Evolutionary conservation across 1,140 invertebrate genomes (phyloP).

Genomic region (Hyles vespertilio): DNA sequence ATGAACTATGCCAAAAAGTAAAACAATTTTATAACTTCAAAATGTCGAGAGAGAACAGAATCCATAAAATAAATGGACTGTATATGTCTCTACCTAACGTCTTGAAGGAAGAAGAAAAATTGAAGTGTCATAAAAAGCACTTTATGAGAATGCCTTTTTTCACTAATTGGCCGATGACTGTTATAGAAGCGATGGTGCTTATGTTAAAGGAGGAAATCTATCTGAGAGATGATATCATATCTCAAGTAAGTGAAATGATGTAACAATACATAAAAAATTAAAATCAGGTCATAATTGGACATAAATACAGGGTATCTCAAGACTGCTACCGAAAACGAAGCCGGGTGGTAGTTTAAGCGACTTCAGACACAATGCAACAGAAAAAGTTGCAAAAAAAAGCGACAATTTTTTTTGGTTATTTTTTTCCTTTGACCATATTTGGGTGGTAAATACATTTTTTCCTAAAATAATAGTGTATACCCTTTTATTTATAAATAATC

Average conservation of each 20-base stretch:
- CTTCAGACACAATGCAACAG: too few relatives aligned
- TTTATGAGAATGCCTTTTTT: constrained; percentile 17
- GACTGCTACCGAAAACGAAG: too few relatives aligned
- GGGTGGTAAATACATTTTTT: too few relatives aligned
- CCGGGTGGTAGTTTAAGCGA: too few relatives aligned
- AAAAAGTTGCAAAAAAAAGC: too few relatives aligned
- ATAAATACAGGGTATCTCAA: too few relatives aligned
- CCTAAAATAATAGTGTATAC: too few relatives aligned
- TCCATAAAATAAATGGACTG: constrained; percentile 24
- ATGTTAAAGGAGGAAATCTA: constrained; percentile 32
- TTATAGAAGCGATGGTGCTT: constrained; percentile 18
- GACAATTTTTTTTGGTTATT: too few relatives aligned
- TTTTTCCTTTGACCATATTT: too few relatives aligned
- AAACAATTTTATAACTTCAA: constrained; percentile 26
- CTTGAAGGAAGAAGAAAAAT: constrained; percentile 28
- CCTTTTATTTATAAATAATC: too few relatives aligned
- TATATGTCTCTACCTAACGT: constrained; percentile 17
- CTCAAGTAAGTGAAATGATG: constrained; percentile 23
- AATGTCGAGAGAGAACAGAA: constrained; percentile 16
- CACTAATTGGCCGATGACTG: constrained; percentile 5
- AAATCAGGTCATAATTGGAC: too few relatives aligned
- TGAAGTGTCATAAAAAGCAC: constrained; percentile 19
- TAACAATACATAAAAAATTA: too few relatives aligned
- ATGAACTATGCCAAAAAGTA: constrained; percentile 25
- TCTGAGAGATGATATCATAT: constrained; percentile 26